Conservation (phyloP, 2,113 vertebrate genomes). For the Brachionichthys hirsutus region DNA sequence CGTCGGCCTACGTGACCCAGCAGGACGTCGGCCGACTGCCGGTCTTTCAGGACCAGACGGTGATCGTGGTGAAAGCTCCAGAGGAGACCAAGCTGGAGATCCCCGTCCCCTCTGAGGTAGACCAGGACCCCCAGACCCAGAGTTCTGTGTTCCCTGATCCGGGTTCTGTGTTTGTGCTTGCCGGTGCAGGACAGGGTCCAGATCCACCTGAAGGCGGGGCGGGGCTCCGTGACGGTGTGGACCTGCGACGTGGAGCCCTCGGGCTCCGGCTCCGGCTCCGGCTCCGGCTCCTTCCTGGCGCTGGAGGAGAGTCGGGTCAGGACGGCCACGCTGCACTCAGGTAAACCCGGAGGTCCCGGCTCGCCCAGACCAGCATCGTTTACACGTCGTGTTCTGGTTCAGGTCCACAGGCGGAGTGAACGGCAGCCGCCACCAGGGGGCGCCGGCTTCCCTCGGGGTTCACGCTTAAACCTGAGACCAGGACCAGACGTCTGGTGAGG, state of each 20-base stretch:
- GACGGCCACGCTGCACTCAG: conserved; percentile 31
- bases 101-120: conserved; percentile 82
- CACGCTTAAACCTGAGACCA: not conserved
- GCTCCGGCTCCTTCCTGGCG: conserved; percentile 34
- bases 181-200: conserved; percentile 82
- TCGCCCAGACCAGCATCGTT: not conserved
- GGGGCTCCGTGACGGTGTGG: conserved; percentile 82
- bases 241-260: conserved; percentile 77
- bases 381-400: not conserved
- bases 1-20: conserved; percentile 87
- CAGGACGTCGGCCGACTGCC: conserved; percentile 82
- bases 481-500: too few relatives aligned
- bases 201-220: conserved; percentile 83
- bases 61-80: conserved; percentile 88
- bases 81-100: conserved; percentile 91
- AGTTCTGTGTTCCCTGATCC: too few relatives aligned
- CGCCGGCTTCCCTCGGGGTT: not conserved
- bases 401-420: conserved; percentile 1
- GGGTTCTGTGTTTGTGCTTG: not conserved
- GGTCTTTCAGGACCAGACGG: conserved; percentile 87
- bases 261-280: not conserved
- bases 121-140: not conserved
- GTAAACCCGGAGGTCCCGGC: conserved; percentile 19
- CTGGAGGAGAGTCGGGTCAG: conserved; percentile 72
- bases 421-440: conserved; percentile 6